Base-by-base conservation (phyloP, 2,888 invertebrate genomes). In the Patella depressa region DNA sequence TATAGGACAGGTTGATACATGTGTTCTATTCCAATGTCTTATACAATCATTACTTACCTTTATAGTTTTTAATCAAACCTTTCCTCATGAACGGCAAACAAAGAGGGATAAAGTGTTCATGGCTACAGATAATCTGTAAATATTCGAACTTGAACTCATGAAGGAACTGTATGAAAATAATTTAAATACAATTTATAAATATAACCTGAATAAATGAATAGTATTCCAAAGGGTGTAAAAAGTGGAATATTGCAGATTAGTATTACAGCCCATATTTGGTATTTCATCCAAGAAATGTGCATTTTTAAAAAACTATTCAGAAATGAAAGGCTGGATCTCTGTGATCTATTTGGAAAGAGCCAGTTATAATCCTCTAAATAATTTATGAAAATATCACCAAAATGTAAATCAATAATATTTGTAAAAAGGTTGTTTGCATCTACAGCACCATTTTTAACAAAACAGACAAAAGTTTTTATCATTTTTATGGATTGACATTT, bases 111-210 rank as follows among this genome's bases (percentile, higher is more conserved):
- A 95, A 98, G 92, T 99, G 98, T 90, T 99, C 98, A 89, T 99
- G 98, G 57, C 95, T 95, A 89, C 96, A 97, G 72, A 99, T 94
- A 71, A 96, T 95, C 91, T 96, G 96, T 73, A 99, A 93, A 90
- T 98, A 97, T 79, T 95, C 95, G 89, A 97, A 96, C 93, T 98
- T 98, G 91, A 96, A 96, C 88, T 97, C 96, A 87, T 97, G 96
- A 54, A 98, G 92, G 0, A 95, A 93, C 89, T 96, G 94, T 12
- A 17, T 24, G n/a, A n/a, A 24, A 24, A 29, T 14, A 17, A 24
- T 19, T 71, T 72, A 14, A 65, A 53, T 3, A 65, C 11, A 73
- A 15, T 4, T 71, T 24, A 55, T 14, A 53, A 65, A 15, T 45
- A 45, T 45, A 45, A 45, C 45, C 45, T 9, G 7, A 45, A 45